phyloP scores from a whole-genome alignment of 2,797 vertebrate genomes.

The Sebastes baramenuke region DNA sequence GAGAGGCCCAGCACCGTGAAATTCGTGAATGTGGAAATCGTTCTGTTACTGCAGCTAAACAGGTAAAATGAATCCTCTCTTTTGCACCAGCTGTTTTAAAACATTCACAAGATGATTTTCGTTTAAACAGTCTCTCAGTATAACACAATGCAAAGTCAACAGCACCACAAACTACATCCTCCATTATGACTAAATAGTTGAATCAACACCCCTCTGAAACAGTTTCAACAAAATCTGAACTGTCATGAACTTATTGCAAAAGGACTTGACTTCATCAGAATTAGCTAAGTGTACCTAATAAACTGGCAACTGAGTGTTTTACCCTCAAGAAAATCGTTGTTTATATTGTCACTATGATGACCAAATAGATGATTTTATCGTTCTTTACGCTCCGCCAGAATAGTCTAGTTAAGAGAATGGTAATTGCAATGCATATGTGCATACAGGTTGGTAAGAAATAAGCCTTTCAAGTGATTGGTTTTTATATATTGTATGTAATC shows the following conservation, averaged over 20 bases:
- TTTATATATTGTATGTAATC: no score
- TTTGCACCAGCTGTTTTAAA: neutral
- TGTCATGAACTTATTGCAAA: neutral
- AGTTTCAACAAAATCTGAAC: neutral
- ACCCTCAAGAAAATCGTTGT: neutral
- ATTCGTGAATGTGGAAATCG: neutral
- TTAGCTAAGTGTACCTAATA: neutral
- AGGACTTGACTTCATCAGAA: neutral
- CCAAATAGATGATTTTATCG: no score
- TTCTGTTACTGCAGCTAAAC: neutral
- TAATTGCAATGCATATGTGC: no score
- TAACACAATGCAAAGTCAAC: neutral
- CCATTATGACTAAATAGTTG: neutral
- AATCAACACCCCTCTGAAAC: neutral
- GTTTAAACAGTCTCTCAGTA: neutral
- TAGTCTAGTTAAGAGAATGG: no score
- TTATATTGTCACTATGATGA: neutral
- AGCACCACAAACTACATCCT: neutral
- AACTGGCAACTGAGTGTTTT: neutral
- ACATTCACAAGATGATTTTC: neutral
- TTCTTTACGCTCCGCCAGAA: no score
- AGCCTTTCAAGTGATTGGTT: no score
- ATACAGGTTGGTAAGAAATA: no score
- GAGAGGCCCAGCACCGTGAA: neutral
- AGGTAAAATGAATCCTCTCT: neutral